Conservation (phyloP, 2,797 vertebrate genomes). For the Sebastes nivosus region DNA sequence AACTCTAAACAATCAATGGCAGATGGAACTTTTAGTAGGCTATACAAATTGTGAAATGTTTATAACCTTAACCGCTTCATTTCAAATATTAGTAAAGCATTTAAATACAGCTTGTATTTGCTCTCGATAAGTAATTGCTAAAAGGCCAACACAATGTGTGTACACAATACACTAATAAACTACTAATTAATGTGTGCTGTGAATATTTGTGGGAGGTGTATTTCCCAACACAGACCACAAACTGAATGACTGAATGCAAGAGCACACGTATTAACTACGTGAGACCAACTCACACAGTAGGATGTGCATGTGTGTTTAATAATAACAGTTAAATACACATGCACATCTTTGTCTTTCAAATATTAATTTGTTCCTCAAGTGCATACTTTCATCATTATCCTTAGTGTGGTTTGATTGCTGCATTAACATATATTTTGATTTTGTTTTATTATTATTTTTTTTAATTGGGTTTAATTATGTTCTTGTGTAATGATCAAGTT, state of each 20-base stretch:
- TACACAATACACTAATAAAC: not conserved
- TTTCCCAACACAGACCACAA: constrained; percentile 1
- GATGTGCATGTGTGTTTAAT: not conserved
- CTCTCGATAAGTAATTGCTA: not conserved
- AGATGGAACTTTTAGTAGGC: not conserved
- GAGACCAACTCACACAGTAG: not conserved
- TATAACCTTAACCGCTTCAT: not conserved
- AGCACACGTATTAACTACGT: not conserved
- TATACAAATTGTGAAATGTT: not conserved
- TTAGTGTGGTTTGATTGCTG: not conserved
- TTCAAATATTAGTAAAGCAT: not conserved
- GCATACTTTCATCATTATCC: not conserved
- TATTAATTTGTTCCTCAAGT: not conserved
- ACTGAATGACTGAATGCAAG: not conserved
- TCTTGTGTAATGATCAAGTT: not conserved
- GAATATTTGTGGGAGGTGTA: not conserved
- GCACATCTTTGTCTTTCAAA: not conserved
- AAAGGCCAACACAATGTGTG: not conserved
- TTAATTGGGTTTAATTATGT: not conserved
- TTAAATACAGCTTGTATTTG: not conserved
- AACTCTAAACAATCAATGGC: not conserved
- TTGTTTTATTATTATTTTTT: not conserved
- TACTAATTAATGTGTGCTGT: not conserved
- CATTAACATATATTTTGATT: not conserved
- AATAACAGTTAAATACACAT: not conserved